Conservation (phyloP, 2,113 vertebrate species). For the Cyprinodon tularosa region DNA sequence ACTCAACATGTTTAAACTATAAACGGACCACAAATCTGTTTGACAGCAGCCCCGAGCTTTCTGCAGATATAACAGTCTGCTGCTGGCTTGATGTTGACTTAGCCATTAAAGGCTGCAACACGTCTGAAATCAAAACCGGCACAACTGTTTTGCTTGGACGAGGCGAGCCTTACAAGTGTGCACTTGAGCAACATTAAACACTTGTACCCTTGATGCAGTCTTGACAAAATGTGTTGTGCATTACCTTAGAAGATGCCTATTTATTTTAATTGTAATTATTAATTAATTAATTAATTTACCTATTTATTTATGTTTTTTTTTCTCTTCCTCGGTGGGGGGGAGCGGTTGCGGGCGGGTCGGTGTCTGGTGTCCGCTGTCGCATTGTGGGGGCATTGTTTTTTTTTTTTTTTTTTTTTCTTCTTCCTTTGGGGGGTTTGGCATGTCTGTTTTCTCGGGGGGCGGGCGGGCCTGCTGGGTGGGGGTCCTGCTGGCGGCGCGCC, state of each 20-base stretch:
- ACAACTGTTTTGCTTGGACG: slow-evolving; percentile 66
- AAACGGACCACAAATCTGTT: slow-evolving; percentile 30
- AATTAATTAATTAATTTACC: too few relatives aligned
- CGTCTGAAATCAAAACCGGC: slow-evolving; percentile 69
- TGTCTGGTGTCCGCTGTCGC: too few relatives aligned
- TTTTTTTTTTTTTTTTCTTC: too few relatives aligned
- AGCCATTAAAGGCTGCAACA: slow-evolving; percentile 70
- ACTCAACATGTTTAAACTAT: slow-evolving; percentile 37
- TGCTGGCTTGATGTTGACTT: slow-evolving; percentile 72
- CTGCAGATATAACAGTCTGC: slow-evolving; percentile 46
- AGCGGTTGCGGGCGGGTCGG: too few relatives aligned
- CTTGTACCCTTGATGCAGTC: slow-evolving; percentile 45
- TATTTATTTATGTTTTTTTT: too few relatives aligned
- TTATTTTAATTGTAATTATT: too few relatives aligned
- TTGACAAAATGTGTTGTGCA: slow-evolving; percentile 28
- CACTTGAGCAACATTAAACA: slow-evolving; percentile 62
- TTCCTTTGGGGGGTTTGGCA: too few relatives aligned
- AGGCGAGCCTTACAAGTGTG: slow-evolving; percentile 41
- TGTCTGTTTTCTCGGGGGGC: too few relatives aligned
- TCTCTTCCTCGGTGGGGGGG: too few relatives aligned
- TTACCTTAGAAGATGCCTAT: slow-evolving; percentile 32
- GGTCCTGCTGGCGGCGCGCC: too few relatives aligned
- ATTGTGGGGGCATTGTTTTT: too few relatives aligned
- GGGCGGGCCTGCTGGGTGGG: too few relatives aligned
- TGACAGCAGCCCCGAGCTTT: slow-evolving; percentile 38